Conservation (phyloP, 2,888 invertebrate species). For the Tromatobia lineatoria region DNA sequence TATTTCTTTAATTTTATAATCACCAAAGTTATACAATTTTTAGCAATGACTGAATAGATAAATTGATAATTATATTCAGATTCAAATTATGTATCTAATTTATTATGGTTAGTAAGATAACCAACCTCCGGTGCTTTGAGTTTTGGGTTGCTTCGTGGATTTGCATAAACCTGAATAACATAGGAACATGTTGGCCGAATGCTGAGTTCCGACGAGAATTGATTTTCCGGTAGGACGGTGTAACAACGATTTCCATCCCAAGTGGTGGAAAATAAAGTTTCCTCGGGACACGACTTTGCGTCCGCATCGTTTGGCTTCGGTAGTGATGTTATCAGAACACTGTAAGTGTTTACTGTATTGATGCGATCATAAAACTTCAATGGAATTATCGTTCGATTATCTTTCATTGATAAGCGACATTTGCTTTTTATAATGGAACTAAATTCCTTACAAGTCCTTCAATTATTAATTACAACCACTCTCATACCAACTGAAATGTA, state of each 20-base stretch:
- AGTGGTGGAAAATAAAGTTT: constrained; percentile 75
- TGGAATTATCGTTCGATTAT: not conserved
- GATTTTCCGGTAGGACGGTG: constrained; percentile 76
- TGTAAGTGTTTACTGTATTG: constrained; percentile 61
- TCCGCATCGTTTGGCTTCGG: constrained; percentile 46
- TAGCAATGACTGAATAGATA: no score
- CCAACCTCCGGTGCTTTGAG: constrained; percentile 64
- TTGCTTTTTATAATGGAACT: not conserved
- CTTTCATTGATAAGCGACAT: not conserved
- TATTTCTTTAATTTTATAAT: no score
- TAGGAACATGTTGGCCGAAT: constrained; percentile 79
- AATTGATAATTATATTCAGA: not conserved
- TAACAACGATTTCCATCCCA: constrained; percentile 69
- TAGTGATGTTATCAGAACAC: constrained; percentile 76
- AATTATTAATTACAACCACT: no score
- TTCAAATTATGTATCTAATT: not conserved
- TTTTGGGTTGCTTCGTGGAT: constrained; percentile 76
- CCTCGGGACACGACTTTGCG: constrained; percentile 73
- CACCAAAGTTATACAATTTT: no score
- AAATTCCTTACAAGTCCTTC: no score
- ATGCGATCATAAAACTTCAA: not conserved
- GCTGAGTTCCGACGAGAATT: constrained; percentile 75
- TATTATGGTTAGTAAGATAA: not conserved
- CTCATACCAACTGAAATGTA: no score
- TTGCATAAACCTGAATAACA: constrained; percentile 78